phyloP scores from a whole-genome alignment of 2,113 vertebrate species.

The Cervus canadensis region DNA sequence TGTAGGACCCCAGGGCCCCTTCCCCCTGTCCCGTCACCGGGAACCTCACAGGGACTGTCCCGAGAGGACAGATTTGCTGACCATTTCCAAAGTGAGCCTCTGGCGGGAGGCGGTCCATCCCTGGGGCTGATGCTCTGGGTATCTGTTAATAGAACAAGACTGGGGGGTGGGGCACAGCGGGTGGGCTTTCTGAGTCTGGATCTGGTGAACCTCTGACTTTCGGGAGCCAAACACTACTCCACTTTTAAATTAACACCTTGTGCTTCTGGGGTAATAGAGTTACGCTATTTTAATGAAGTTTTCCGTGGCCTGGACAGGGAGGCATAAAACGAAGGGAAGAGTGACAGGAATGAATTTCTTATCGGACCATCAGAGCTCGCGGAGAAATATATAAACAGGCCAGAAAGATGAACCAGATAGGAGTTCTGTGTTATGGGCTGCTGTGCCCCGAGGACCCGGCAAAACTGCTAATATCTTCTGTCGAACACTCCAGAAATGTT shows the following conservation, averaged over 20 bases:
- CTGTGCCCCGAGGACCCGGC: neutral
- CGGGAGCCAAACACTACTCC: neutral
- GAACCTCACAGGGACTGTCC: neutral
- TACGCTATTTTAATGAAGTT: neutral
- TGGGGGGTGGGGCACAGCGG: rapidly evolving
- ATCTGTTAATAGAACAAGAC: no score
- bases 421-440: rapidly evolving
- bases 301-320: neutral
- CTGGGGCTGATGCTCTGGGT: rapidly evolving
- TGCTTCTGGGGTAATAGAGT: neutral
- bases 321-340: rapidly evolving
- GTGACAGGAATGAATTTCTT: neutral
- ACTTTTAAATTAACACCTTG: neutral
- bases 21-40: neutral
- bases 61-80: neutral
- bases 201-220: neutral
- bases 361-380: rapidly evolving
- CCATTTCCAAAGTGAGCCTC: neutral
- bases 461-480: no score
- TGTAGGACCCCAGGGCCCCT: neutral
- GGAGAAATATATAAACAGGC: no score
- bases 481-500: neutral
- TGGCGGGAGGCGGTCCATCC: neutral
- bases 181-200: neutral
- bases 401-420: rapidly evolving